Evolutionary conservation across 2,797 vertebrate genomes (phyloP).

Genomic region (Sebastiscus albofasciatus): DNA sequence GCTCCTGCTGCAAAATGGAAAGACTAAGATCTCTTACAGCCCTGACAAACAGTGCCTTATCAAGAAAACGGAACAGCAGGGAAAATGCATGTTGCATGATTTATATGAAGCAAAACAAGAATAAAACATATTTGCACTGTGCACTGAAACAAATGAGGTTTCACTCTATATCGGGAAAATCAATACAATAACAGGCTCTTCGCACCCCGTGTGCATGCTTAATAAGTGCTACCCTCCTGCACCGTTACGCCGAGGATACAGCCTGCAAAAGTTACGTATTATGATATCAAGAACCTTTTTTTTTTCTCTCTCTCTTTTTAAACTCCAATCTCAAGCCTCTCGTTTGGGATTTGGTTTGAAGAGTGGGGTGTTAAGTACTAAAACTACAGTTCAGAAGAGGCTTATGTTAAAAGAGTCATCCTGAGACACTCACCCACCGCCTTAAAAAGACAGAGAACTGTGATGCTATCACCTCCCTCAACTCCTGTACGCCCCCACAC

Average conservation of each 20-base stretch:
- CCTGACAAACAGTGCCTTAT: constrained; percentile 67
- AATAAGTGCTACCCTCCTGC: constrained; percentile 58
- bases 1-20: constrained; percentile 29
- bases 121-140: constrained; percentile 81
- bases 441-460: constrained; percentile 66
- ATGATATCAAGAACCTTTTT: constrained; percentile 58
- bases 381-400: constrained; percentile 83
- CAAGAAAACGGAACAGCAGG: constrained; percentile 60
- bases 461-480: constrained; percentile 74
- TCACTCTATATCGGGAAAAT: constrained; percentile 77
- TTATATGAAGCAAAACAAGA: constrained; percentile 74
- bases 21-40: constrained; percentile 53
- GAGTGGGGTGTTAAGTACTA: constrained; percentile 79
- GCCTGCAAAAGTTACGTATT: constrained; percentile 62
- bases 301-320: constrained; percentile 19
- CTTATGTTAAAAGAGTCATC: constrained; percentile 84
- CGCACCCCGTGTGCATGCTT: constrained; percentile 69
- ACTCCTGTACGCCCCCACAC: constrained; percentile 51
- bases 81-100: constrained; percentile 75
- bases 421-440: constrained; percentile 76
- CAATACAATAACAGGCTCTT: constrained; percentile 76
- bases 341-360: constrained; percentile 78
- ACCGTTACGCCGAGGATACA: constrained; percentile 30
- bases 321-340: constrained; percentile 67
- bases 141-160: constrained; percentile 80